These are phyloP conservation scores for Idris sp. DNA, from an alignment of 1,140 invertebrate genomes.

Conservation along the genomic window DNA sequence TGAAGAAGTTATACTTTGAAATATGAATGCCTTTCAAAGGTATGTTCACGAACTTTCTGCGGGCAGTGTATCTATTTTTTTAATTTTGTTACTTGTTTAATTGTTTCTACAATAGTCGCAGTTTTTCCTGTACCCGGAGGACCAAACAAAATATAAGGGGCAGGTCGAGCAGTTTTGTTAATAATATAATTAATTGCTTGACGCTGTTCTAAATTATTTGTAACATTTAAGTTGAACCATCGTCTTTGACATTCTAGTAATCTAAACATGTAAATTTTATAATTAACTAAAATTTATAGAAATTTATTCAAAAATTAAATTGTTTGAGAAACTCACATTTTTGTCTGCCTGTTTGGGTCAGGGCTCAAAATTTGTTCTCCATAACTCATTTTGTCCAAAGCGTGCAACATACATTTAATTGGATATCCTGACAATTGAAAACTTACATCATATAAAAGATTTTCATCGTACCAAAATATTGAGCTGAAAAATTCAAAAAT, in stretches of 20 bases:
- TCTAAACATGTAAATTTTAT: too few relatives aligned
- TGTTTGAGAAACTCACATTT: slow-evolving; percentile 16
- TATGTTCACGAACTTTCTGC: too few relatives aligned
- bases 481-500: too few relatives aligned
- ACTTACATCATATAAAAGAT: slow-evolving; percentile 9
- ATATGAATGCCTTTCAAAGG: too few relatives aligned
- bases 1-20: too few relatives aligned
- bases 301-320: background rate
- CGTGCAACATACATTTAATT: background rate
- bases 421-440: slow-evolving; percentile 28
- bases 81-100: slow-evolving; percentile 80
- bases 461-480: background rate
- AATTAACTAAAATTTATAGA: too few relatives aligned
- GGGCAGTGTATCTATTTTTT: too few relatives aligned
- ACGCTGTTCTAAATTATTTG: slow-evolving; percentile 81
- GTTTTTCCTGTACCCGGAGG: slow-evolving; percentile 91
- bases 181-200: slow-evolving; percentile 84
- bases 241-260: slow-evolving; percentile 4
- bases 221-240: slow-evolving; percentile 86
- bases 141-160: slow-evolving; percentile 88
- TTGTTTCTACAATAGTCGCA: slow-evolving; percentile 85
- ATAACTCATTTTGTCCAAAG: too few relatives aligned
- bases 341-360: background rate
- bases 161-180: slow-evolving; percentile 78
- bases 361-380: slow-evolving; percentile 19